Evolutionary conservation across 2,888 invertebrate species (phyloP).

Genomic region (Tromatobia lineatoria): DNA sequence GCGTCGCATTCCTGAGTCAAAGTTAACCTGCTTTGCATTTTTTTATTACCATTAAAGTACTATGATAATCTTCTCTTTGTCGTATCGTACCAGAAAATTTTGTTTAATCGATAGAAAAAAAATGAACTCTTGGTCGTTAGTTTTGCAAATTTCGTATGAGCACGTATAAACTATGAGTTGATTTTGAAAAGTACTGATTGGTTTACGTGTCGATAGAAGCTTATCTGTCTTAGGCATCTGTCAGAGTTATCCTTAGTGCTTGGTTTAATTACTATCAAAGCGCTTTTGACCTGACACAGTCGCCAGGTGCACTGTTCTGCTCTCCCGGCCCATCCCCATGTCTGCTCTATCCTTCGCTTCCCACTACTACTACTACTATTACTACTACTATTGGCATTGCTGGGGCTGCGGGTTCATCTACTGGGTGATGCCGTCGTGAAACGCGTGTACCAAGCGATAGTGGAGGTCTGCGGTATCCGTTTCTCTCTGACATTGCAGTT

Average conservation of each 20-base stretch:
- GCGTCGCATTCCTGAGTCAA: too few species aligned
- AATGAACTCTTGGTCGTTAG: too few species aligned
- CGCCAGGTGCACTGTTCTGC: slow-evolving; percentile 15
- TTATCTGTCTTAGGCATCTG: background rate
- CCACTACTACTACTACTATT: background rate
- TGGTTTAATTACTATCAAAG: slow-evolving; percentile 17
- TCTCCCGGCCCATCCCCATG: background rate
- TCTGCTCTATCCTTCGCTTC: slow-evolving; percentile 6
- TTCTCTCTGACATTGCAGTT: slow-evolving; percentile 39
- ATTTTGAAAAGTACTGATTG: too few species aligned
- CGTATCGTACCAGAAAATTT: too few species aligned
- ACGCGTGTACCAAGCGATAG: slow-evolving; percentile 56
- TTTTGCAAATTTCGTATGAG: too few species aligned
- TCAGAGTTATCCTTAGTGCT: slow-evolving; percentile 22
- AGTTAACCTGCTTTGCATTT: too few species aligned
- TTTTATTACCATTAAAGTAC: too few species aligned
- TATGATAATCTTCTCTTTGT: too few species aligned
- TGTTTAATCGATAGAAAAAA: too few species aligned
- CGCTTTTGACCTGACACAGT: slow-evolving; percentile 29
- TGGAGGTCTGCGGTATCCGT: slow-evolving; percentile 55
- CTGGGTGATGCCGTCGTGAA: slow-evolving; percentile 35
- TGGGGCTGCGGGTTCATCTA: slow-evolving; percentile 39
- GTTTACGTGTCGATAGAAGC: too few species aligned
- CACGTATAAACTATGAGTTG: too few species aligned
- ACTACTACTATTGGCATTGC: background rate